These are phyloP conservation scores for Staurois parvus DNA, from an alignment of 2,797 vertebrate species.

Conservation along the genomic window DNA sequence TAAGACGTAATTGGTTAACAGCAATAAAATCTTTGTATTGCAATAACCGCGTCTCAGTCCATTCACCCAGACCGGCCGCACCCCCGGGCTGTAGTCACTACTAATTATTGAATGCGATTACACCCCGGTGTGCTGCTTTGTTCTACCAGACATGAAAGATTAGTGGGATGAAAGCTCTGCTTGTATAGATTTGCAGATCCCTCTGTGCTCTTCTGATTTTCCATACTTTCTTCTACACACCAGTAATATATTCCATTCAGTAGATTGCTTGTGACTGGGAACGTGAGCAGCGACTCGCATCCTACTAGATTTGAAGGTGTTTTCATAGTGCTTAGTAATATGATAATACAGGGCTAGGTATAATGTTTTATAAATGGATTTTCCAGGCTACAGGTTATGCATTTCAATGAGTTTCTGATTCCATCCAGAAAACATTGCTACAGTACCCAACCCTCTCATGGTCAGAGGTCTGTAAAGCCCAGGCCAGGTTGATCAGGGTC, in stretches of 20 bases:
- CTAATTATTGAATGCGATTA: conserved; percentile 37
- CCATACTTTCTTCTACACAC: not conserved
- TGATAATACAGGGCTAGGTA: too few relatives aligned
- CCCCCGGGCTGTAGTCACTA: conserved; percentile 29
- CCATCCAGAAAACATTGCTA: too few relatives aligned
- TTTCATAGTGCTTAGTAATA: too few relatives aligned
- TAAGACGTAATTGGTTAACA: conserved; percentile 53
- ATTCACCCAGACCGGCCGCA: conserved; percentile 38
- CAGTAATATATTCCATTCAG: not conserved
- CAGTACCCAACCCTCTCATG: too few relatives aligned
- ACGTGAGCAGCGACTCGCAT: too few relatives aligned
- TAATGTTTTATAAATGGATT: too few relatives aligned
- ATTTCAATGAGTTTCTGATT: too few relatives aligned
- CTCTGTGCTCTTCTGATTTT: not conserved
- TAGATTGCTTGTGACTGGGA: too few relatives aligned
- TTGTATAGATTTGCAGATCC: conserved; percentile 9
- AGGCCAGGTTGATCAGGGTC: too few relatives aligned
- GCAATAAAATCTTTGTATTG: conserved; percentile 53
- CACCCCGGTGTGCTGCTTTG: conserved; percentile 33
- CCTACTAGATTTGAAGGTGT: too few relatives aligned
- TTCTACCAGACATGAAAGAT: conserved; percentile 48
- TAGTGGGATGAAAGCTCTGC: conserved; percentile 7
- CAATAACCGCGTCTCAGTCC: conserved; percentile 29
- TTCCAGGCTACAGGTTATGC: too few relatives aligned
- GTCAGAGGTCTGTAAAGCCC: too few relatives aligned